Base-by-base conservation (phyloP, 2,888 invertebrate species). In the Thereva nobilitata region DNA sequence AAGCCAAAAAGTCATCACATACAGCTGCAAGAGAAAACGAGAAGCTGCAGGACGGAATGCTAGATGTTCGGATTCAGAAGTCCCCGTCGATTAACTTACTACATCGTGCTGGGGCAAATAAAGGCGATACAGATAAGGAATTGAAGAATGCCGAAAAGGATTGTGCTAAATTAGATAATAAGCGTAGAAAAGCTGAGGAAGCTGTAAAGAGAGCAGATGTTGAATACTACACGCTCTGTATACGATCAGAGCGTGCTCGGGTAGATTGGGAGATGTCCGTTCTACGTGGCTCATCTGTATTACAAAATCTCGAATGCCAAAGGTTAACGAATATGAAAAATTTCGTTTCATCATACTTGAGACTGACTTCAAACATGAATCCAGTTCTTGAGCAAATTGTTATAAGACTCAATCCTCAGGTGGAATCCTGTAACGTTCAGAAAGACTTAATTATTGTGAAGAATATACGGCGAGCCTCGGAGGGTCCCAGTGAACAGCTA, bases 181-280 rank as follows among this genome's bases (percentile, higher is more conserved):
- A 96, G 77, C 89, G 93, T 76, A 86, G 90, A 72, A 95, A 95
- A 82, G 91, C 93, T 35, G 93, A 94, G 80, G 94, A 95, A 76
- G 88, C 92, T 4, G 91, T 95, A 41, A 90, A 93, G 76, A 92
- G 95, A 78, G 91, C 94, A 59, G 96, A 96, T 82, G 90, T 93
- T 69, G 95, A 96, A 76, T 97, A 96, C 81, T 95, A 95, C 76
- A 93, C 93, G 71, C 86, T 92, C 59, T 95, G 95, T 76, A 90
- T 95, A 71, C 87, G 94, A 73, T 92, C 95, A 40, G 97, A 97
- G 82, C 84, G 94, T 74, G 89, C 94, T 23, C 88, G 93, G 2
- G 81, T 96, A 78, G 96, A 95, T 82, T 94, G 94, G 91, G 96
- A 97, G 82, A 89, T 93, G 71, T 89, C 93, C 6, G 92, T 96